Base-by-base conservation (phyloP, 2,113 vertebrate genomes). In the Atherinomorus stipes region DNA sequence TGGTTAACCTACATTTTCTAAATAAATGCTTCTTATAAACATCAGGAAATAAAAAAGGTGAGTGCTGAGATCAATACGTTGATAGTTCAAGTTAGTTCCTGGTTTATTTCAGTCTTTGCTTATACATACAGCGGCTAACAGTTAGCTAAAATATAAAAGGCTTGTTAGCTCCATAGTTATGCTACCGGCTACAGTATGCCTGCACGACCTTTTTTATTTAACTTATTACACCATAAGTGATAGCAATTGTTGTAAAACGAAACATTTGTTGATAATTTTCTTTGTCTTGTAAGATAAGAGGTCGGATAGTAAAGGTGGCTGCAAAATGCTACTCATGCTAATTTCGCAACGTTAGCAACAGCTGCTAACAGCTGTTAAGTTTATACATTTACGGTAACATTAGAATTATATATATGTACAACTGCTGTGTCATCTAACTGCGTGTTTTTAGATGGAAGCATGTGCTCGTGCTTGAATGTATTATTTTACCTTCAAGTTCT, bases 31-130 rank as follows among this genome's bases (percentile, higher is more conserved):
- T 74, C 49, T 42, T 25, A 56, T 31, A 26, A 73, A 6, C 44
- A 22, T 1, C 16, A 19, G 11, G 3, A 31, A 6, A 31, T 71
- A 77, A 61, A 6, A 49, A 28, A 51, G 11, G 84, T 89, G 70
- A 75, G 78, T 34, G n/a, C 2, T 4, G 0, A 18, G 1, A 42
- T 37, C 6, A 1, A 37, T 16, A 7, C 19, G 44, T n/a, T 18
- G 13, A 7, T 1, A 42, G 12, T 15, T 42, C 2, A 18, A 8
- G 9, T 37, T 2, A n/a, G 18, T 19, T 51, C 40, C 0, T 21
- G 13, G 25, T 66, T 53, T 47, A 37, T 25, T 10, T n/a, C 1
- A 23, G 7, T n/a, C 28, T 50, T 13, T 18, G 10, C 21, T 12
- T 15, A 31, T 40, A 62, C 8, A 23, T 5, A 23, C 6, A 19